Conservation (phyloP, 2,888 invertebrate genomes). For the Cataglyphis albicans region DNA sequence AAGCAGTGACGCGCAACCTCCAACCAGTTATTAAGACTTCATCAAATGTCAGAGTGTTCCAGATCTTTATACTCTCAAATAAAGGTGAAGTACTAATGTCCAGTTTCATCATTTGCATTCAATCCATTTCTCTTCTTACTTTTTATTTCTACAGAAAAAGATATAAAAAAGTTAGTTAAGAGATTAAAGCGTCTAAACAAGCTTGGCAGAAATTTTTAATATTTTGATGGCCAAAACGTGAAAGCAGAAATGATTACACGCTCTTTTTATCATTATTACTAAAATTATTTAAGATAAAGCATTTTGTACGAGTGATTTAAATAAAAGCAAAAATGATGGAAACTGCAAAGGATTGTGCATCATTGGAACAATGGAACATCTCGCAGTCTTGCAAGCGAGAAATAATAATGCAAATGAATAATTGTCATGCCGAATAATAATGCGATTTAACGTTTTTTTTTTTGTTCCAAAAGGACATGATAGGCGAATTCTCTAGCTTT, state of each 20-base stretch:
- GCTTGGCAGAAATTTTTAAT: not conserved
- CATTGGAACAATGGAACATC: constrained; percentile 24
- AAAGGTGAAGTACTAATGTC: not conserved
- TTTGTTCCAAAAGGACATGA: constrained; percentile 36
- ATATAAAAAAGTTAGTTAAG: not conserved
- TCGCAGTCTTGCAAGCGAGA: constrained; percentile 40
- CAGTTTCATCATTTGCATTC: not conserved
- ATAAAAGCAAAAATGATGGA: not conserved
- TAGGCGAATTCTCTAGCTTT: not conserved
- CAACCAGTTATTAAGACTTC: not conserved
- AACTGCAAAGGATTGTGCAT: constrained; percentile 29
- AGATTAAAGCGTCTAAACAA: not conserved
- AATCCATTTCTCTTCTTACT: not conserved
- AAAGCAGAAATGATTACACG: not conserved
- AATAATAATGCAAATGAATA: constrained; percentile 74
- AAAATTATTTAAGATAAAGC: not conserved
- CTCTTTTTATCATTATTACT: not conserved
- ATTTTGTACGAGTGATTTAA: not conserved
- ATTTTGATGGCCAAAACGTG: not conserved
- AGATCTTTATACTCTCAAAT: not conserved
- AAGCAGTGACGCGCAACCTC: constrained; percentile 43
- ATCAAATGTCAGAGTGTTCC: not conserved
- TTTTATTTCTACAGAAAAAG: not conserved
- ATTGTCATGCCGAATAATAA: constrained; percentile 66
- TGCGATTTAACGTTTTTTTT: constrained; percentile 66